phyloP scores from a whole-genome alignment of 2,888 invertebrate species.

The Tipula helvola region DNA sequence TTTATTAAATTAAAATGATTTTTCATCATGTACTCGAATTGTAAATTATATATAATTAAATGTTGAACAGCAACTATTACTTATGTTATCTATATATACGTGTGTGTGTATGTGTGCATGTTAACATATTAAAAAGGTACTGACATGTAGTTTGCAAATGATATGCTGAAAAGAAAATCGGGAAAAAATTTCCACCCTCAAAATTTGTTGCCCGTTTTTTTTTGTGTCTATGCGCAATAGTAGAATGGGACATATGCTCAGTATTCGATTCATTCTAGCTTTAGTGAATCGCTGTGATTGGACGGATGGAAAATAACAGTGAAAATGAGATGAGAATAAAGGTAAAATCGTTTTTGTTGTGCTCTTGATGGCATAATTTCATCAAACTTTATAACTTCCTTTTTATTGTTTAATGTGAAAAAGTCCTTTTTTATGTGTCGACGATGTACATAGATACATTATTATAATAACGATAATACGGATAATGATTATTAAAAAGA shows the following conservation, averaged over 20 bases:
- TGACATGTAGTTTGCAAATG: neutral
- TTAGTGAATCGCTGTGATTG: neutral
- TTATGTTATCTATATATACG: neutral
- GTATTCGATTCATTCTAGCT: neutral
- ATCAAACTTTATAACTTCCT: constrained; percentile 11
- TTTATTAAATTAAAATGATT: neutral
- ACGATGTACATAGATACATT: neutral
- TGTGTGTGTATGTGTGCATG: neutral
- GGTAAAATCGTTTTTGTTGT: neutral
- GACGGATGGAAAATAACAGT: neutral
- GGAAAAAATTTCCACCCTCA: neutral
- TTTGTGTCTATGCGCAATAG: neutral
- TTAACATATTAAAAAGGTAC: neutral
- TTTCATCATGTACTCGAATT: neutral
- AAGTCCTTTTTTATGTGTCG: neutral
- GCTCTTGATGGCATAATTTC: neutral
- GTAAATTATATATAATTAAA: neutral
- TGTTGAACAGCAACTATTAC: neutral
- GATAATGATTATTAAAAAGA: neutral
- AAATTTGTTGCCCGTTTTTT: neutral
- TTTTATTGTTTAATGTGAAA: neutral
- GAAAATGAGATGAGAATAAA: neutral
- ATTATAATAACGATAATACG: neutral
- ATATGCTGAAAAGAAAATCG: neutral
- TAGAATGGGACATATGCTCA: neutral